Percentiles rank a stretch among this genome's conserved stretches.
Evolutionary conservation across 2,797 vertebrate species (phyloP).

Genomic region (Sphaeramia orbicularis): DNA sequence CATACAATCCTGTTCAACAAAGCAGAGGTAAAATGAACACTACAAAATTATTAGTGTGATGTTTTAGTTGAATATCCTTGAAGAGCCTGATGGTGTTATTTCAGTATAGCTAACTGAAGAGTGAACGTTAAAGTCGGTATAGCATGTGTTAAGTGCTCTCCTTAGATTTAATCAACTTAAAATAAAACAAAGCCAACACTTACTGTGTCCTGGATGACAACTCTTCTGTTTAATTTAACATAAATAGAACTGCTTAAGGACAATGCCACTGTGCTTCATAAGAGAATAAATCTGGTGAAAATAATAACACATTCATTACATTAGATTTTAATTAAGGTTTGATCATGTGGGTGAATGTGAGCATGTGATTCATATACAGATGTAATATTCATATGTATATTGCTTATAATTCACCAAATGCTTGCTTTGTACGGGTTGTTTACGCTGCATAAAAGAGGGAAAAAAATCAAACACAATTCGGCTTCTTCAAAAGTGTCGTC

Average conservation of each 20-base stretch:
- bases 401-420: slow-evolving; percentile 49
- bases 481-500: slow-evolving; percentile 44
- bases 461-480: slow-evolving; percentile 36
- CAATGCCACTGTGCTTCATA: slow-evolving; percentile 18
- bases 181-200: slow-evolving; percentile 26
- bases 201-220: background rate
- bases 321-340: slow-evolving; percentile 13
- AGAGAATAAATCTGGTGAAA: slow-evolving; percentile 21
- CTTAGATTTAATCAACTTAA: slow-evolving; percentile 21
- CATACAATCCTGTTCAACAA: no score
- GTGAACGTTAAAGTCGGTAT: slow-evolving; percentile 8
- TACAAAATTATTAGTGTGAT: no score
- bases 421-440: slow-evolving; percentile 16
- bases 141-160: slow-evolving; percentile 30
- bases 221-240: no score
- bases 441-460: slow-evolving; percentile 23
- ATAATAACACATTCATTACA: slow-evolving; percentile 22
- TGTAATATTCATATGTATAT: slow-evolving; percentile 43
- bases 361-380: slow-evolving; percentile 25
- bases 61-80: no score
- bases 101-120: slow-evolving; percentile 5
- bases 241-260: slow-evolving; percentile 2
- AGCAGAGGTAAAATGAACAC: no score
- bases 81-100: background rate
- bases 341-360: slow-evolving; percentile 20